Evolutionary conservation across 2,113 vertebrate genomes (phyloP), one percentile per base, ranked within the genome.

Genomic region (Petrocephalus microphthalmus): DNA sequence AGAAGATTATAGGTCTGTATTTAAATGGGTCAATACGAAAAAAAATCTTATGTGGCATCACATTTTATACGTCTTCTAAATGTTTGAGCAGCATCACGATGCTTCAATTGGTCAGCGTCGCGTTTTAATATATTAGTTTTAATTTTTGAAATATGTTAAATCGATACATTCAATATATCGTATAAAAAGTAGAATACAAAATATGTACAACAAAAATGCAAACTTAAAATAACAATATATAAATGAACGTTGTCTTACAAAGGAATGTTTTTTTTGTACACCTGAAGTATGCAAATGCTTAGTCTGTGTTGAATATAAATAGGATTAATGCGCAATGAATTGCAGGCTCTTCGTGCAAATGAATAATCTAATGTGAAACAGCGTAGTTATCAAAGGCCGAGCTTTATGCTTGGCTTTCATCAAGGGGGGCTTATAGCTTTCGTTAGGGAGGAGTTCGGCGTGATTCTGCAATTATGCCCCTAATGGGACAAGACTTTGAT

Each of bases 401-500:
- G 71, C 8, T 78, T 78, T 60, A 53, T 87, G 71, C 71, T 82
- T 87, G 33, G 33, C 42, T 87, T 84, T 67, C 54, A 64, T 42
- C 53, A 82, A 85, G 29, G 33, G 33, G 54, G 91, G 90, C 6
- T n/a, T 60, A 56, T 11, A 25, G 25, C 60, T 51, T 57, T 87
- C 84, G 91, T 89, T 91, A 87, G 92, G 90, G 92, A 91, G 92
- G 92, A 91, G 90, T 91, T 85, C n/a, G 60, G 60, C 10, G 89
- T 92, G 92, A 67, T 92, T 95, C 93, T 93, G 93, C 92, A 92
- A 93, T 92, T 90, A 89, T 92, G 92, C 92, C 93, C 92, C 91
- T 90, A 87, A 91, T 90, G 20, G 94, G 92, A 93, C 90, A 93
- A 93, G 92, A 94, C 91, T 95, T 95, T 96, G 94, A 89, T 93